Conservation (phyloP, 1,140 invertebrate genomes). For the Pseudomyrmex dendroicus region DNA sequence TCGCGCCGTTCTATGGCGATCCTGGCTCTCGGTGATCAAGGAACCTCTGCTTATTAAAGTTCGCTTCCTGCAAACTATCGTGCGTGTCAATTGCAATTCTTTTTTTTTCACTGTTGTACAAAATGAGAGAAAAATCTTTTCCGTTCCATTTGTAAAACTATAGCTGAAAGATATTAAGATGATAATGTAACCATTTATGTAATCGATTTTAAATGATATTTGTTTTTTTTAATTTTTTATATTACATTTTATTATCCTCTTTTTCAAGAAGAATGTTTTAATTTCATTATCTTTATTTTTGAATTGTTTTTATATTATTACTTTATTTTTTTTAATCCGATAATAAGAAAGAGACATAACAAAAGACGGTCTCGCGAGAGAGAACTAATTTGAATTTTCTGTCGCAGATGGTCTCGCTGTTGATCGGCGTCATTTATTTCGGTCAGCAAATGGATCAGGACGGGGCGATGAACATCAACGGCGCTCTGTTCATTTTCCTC, state of each 20-base stretch:
- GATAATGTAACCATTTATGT: neutral
- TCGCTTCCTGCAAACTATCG: slow-evolving; percentile 94
- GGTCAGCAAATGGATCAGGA: slow-evolving; percentile 93
- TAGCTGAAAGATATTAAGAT: neutral
- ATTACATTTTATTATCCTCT: too few relatives aligned
- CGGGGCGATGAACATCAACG: slow-evolving; percentile 98
- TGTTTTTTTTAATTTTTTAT: too few relatives aligned
- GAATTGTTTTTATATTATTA: too few relatives aligned
- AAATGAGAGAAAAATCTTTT: neutral
- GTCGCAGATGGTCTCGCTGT: slow-evolving; percentile 92
- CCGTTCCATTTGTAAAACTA: neutral
- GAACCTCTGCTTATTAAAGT: slow-evolving; percentile 96
- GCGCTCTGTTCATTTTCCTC: slow-evolving; percentile 96
- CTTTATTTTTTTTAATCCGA: too few relatives aligned
- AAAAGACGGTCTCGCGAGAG: neutral
- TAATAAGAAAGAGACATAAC: too few relatives aligned
- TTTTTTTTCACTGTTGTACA: neutral
- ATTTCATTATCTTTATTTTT: neutral
- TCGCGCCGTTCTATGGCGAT: slow-evolving; percentile 94
- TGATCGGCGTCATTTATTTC: slow-evolving; percentile 96
- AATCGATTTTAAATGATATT: neutral
- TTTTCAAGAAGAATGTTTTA: neutral
- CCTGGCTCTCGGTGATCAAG: slow-evolving; percentile 94
- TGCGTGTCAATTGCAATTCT: slow-evolving; percentile 84
- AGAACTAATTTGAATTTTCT: slow-evolving; percentile 36